Evolutionary conservation across 2,113 vertebrate genomes (phyloP).

Genomic region (Proterorhinus semilunaris): DNA sequence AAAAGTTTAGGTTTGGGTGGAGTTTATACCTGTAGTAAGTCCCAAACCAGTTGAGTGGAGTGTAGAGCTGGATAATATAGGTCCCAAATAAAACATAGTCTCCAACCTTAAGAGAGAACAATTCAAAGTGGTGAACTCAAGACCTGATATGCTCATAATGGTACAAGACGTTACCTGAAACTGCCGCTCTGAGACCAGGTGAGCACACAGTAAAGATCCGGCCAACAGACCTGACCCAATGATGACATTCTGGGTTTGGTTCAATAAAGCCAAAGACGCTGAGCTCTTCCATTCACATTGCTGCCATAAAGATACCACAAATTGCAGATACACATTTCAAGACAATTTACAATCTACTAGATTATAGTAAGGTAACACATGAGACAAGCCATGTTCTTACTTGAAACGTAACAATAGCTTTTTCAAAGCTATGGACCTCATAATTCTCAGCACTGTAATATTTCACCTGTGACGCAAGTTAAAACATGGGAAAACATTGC

Average conservation of each 20-base stretch:
- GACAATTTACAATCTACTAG: neutral
- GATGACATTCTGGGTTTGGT: conserved; percentile 90
- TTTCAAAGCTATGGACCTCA: conserved; percentile 83
- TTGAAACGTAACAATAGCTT: conserved; percentile 87
- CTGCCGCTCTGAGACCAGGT: conserved; percentile 82
- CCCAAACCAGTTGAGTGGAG: conserved; percentile 91
- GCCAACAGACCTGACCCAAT: conserved; percentile 85
- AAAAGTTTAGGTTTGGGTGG: too few relatives aligned
- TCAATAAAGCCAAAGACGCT: conserved; percentile 85
- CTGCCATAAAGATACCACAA: conserved; percentile 50
- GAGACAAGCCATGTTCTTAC: conserved; percentile 52
- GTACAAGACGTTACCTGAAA: conserved; percentile 74
- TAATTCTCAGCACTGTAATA: conserved; percentile 87
- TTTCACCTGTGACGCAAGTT: conserved; percentile 79
- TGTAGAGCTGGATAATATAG: conserved; percentile 92
- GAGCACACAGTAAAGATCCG: conserved; percentile 85
- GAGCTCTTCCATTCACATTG: conserved; percentile 86
- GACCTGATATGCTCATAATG: neutral
- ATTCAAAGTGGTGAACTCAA: neutral
- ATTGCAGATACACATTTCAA: neutral
- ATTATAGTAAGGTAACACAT: neutral
- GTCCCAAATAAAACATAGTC: conserved; percentile 92
- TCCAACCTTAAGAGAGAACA: conserved; percentile 69
- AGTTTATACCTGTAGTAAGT: conserved; percentile 88
- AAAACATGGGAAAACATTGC: neutral